phyloP scores from a whole-genome alignment of 2,113 vertebrate species.

The Ammodytes marinus region DNA sequence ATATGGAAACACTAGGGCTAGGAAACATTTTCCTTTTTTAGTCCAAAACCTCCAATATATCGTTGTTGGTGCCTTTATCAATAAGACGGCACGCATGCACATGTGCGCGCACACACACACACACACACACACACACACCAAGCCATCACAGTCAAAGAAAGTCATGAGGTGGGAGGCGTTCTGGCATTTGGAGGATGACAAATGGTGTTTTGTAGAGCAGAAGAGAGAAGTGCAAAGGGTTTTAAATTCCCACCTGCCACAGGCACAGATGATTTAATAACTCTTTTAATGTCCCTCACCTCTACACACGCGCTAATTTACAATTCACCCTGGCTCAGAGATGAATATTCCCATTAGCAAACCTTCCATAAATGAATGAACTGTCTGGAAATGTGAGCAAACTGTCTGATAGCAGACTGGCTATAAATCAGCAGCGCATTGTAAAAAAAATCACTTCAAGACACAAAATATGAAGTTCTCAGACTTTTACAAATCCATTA shows the following conservation, averaged over 20 bases:
- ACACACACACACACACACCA: neutral
- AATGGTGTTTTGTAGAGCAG: too few relatives aligned
- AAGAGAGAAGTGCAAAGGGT: neutral
- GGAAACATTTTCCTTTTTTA: neutral
- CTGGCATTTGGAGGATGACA: neutral
- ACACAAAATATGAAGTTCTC: neutral
- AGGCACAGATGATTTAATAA: conserved; percentile 46
- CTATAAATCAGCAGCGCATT: conserved; percentile 20
- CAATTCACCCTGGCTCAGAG: conserved; percentile 16
- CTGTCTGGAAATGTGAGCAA: conserved; percentile 21
- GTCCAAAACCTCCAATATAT: neutral
- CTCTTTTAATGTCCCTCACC: conserved; percentile 34
- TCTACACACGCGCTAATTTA: conserved; percentile 46
- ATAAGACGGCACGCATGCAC: too few relatives aligned
- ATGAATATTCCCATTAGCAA: conserved; percentile 58
- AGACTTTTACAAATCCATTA: neutral
- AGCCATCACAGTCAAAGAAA: neutral
- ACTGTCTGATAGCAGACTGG: conserved; percentile 4
- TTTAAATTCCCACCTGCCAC: conserved; percentile 31
- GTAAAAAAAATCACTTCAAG: conserved; percentile 14
- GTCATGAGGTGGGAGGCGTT: neutral
- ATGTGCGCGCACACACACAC: too few relatives aligned
- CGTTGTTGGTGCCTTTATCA: neutral
- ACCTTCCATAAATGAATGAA: conserved; percentile 40
- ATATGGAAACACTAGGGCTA: too few relatives aligned